Evolutionary conservation across 1,140 invertebrate genomes (phyloP), one percentile per base, ranked within the genome.

Genomic region (Drusus annulatus): DNA sequence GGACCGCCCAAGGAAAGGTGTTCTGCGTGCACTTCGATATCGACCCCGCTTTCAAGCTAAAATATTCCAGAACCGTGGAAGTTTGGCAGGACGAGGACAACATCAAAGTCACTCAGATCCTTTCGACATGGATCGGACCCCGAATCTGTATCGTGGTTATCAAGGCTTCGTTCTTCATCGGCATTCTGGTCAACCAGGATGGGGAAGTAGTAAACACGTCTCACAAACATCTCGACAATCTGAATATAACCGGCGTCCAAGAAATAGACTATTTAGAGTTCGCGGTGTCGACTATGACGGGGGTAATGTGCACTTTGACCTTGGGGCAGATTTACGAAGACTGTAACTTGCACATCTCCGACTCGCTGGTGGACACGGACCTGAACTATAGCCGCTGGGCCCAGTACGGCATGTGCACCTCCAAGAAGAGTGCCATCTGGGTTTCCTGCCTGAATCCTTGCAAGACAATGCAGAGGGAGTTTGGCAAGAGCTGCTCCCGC

Each of bases 1-100:
- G 78, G 10, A 52, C 25, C 15, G 6, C 16, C 0, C 7, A 28
- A 4, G 78, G 78, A 3, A 17, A 3, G 19, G 23, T 73, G 21
- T 31, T 45, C 23, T 51, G 58, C 8, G 13, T 75, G 21, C 56
- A 62, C 10, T 79, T 79, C 3, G 13, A 63, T 8, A 60, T 79
- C 28, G 25, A 23, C 15, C 19, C 50, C 1, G 15, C 25, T 8
- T 65, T 25, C 10, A 50, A 74, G 23, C 8, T 75, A 0, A 52
- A 25, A 15, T 74, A 51, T 19, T 17, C 65, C 13, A 79, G 36
- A 51, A 60, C 21, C 17, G 28, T n/a, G 3, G 21, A 60, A 56
- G 16, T 79, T 10, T 79, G 68, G 69, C 17, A 54, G 4, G 78
- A 79, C 1, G 52, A 63, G n/a, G 78, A 79, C 25, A 73, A 75